Base-by-base conservation (phyloP, 2,113 vertebrate genomes). In the Leucopternis melanops region DNA sequence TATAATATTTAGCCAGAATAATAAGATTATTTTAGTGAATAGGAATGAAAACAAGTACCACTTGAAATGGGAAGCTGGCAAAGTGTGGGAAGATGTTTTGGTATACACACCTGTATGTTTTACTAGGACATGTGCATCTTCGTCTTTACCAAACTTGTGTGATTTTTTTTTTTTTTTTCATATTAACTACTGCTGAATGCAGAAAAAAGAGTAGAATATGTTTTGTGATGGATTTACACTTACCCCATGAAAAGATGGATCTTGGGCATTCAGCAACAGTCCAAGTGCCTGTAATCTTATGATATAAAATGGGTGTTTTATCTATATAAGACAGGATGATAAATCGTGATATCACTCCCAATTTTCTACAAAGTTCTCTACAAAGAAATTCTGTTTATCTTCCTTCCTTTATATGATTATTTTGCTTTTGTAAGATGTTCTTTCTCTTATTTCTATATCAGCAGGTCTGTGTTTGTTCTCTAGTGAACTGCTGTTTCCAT, bases 181-280 rank as follows among this genome's bases (percentile, higher is more conserved):
- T 83, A 6, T 74, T 55, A 81, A 10, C 16, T 26, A 32, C 23
- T 91, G 14, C 4, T 81, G 49, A 92, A 34, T 57, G n/a, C 31
- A 67, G 14, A 31, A 72, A 36, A 62, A 71, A 16, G 5, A 11
- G 1, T 15, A 45, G 44, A 21, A 19, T 29, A 25, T 0, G 1
- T 69, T 36, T 79, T 26, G 17, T 40, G 40, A 26, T 40, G 3
- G 15, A n/a, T 81, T 66, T 66, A 6, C 44, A 7, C 27, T 58
- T 77, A 21, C 1, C 8, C 3, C 12, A 1, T 27, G 45, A 45
- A 78, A 86, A 34, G 14, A 2, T 81, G n/a, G 2, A 7, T 55
- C 17, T 38, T n/a, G 10, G 29, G 3, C 44, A 47, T 58, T 92
- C 21, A 49, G 0, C 36, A 69, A 40, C 4, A 27, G 11, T 55